Conservation (phyloP, 2,888 invertebrate species). For the Rhamnusium bicolor region DNA sequence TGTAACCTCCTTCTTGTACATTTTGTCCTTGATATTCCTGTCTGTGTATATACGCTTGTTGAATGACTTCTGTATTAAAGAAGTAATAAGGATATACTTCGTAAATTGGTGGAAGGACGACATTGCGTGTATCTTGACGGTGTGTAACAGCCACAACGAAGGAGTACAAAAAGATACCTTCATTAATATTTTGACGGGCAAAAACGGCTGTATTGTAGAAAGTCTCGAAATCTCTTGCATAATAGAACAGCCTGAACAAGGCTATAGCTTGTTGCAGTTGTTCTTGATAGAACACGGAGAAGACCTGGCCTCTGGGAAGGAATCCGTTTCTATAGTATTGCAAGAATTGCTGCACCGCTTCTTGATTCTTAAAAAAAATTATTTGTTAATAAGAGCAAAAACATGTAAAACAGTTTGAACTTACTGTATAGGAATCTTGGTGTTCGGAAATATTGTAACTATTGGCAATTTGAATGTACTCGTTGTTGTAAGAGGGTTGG, state of each 20-base stretch:
- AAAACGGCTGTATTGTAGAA: conserved; percentile 80
- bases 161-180: conserved; percentile 79
- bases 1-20: conserved; percentile 50
- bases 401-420: too few relatives aligned
- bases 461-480: neutral
- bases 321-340: conserved; percentile 65
- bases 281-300: conserved; percentile 75
- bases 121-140: conserved; percentile 75
- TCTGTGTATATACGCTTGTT: conserved; percentile 77
- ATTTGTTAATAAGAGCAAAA: too few relatives aligned
- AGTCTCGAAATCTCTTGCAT: conserved; percentile 80
- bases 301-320: conserved; percentile 76
- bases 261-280: conserved; percentile 77
- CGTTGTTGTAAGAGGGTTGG: neutral
- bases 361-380: conserved; percentile 23
- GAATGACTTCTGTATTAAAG: conserved; percentile 79
- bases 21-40: conserved; percentile 69
- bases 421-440: conserved; percentile 15
- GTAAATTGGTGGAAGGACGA: conserved; percentile 80
- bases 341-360: conserved; percentile 26
- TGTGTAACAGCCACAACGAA: conserved; percentile 78
- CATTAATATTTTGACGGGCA: conserved; percentile 79
- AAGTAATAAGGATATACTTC: conserved; percentile 82
- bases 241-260: conserved; percentile 78
- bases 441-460: conserved; percentile 7